These are phyloP conservation scores for Strigamia crassipes DNA, from an alignment of 2,888 invertebrate species.

Conservation along the genomic window DNA sequence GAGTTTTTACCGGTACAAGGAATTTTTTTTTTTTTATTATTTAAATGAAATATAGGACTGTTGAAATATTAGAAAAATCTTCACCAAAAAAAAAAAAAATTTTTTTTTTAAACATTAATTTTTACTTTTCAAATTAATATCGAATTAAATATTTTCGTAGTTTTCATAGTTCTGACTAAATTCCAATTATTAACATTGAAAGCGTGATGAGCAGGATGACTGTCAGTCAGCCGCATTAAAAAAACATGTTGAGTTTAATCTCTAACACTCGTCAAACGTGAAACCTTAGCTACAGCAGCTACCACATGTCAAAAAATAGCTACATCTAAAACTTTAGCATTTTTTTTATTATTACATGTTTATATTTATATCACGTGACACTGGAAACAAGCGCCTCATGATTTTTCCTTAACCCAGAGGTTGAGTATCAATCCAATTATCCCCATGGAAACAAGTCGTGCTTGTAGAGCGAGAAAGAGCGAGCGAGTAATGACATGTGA, in stretches of 20 bases:
- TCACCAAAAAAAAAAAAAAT: too few relatives aligned
- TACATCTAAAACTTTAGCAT: not conserved
- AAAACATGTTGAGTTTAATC: not conserved
- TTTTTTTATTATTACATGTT: not conserved
- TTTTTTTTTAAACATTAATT: too few relatives aligned
- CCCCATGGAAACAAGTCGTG: slow-evolving; percentile 34
- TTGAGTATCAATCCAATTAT: slow-evolving; percentile 40
- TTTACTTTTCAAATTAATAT: too few relatives aligned
- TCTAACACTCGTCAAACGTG: not conserved
- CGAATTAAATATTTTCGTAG: too few relatives aligned
- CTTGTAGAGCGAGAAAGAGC: not conserved
- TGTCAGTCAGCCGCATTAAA: not conserved
- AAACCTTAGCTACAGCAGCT: not conserved
- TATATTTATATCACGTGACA: not conserved
- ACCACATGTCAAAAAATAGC: not conserved
- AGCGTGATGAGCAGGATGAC: not conserved
- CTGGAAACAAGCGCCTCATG: slow-evolving; percentile 17
- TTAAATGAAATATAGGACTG: too few relatives aligned
- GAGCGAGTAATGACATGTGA: slow-evolving; percentile 38
- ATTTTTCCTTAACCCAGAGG: slow-evolving; percentile 24
- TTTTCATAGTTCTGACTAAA: too few relatives aligned
- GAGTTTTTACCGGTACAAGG: too few relatives aligned
- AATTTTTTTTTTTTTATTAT: too few relatives aligned
- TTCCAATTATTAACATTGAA: too few relatives aligned
- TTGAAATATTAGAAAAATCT: too few relatives aligned